Evolutionary conservation across 2,113 vertebrate species (phyloP).

Genomic region (Zapus hudsonius): DNA sequence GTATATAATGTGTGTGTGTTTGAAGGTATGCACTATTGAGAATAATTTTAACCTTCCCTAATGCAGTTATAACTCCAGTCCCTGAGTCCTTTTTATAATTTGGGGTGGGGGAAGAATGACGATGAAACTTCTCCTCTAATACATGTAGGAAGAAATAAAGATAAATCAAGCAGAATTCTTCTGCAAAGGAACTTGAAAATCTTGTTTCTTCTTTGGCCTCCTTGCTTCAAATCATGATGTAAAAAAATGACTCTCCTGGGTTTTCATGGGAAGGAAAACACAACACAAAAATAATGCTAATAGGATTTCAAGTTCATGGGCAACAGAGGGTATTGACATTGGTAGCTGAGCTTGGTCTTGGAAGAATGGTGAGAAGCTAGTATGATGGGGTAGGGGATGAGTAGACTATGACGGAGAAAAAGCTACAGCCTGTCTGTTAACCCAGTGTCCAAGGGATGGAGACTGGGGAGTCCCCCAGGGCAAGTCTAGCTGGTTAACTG

Average conservation of each 20-base stretch:
- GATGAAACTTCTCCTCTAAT: neutral
- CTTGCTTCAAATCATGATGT: neutral
- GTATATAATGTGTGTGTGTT: too few relatives aligned
- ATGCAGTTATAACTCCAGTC: neutral
- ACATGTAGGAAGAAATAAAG: constrained; percentile 8
- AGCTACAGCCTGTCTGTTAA: neutral
- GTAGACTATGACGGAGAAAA: neutral
- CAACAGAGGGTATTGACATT: neutral
- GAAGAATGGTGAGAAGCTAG: neutral
- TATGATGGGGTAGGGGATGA: too few relatives aligned
- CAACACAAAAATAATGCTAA: neutral
- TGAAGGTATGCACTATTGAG: neutral
- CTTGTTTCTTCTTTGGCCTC: neutral
- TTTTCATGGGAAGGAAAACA: neutral
- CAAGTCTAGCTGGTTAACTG: too few relatives aligned
- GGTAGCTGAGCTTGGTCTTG: neutral
- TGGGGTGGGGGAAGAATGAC: neutral
- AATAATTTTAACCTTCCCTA: neutral
- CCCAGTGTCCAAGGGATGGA: too few relatives aligned
- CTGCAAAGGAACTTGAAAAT: neutral
- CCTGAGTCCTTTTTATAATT: neutral
- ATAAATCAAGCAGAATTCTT: neutral
- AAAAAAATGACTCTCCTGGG: neutral
- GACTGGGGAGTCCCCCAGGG: too few relatives aligned
- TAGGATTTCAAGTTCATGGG: neutral